phyloP scores from a whole-genome alignment of 2,113 vertebrate genomes.

The Genyomyrus donnyi region DNA sequence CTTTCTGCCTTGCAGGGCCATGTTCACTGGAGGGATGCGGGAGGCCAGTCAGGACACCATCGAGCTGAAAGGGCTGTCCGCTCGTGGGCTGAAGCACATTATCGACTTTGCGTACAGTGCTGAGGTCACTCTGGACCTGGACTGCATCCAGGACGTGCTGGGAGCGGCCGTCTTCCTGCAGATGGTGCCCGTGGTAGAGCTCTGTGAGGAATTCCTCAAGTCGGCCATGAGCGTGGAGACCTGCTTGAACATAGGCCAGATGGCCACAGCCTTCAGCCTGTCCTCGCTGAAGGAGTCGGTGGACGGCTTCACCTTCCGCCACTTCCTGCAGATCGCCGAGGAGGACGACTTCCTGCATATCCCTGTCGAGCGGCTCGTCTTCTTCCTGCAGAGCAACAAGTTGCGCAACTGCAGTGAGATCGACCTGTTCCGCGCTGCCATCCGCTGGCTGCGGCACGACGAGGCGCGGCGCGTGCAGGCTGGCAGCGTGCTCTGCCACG shows the following conservation, averaged over 20 bases:
- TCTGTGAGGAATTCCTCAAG: constrained; percentile 94
- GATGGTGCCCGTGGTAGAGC: constrained; percentile 91
- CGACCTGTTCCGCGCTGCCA: constrained; percentile 80
- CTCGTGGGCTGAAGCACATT: constrained; percentile 85
- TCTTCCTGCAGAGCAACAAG: constrained; percentile 94
- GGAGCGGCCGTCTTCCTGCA: constrained; percentile 95
- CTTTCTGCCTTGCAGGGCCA: constrained; percentile 69
- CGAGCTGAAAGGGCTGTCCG: constrained; percentile 85
- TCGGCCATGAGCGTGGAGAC: constrained; percentile 96
- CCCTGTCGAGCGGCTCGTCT: constrained; percentile 83
- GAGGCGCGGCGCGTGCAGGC: constrained; percentile 65
- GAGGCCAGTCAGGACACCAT: constrained; percentile 85
- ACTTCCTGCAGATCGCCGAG: constrained; percentile 90
- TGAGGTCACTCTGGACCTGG: constrained; percentile 87
- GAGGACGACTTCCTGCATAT: constrained; percentile 95
- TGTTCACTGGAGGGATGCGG: constrained; percentile 96
- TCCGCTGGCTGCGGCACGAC: constrained; percentile 84
- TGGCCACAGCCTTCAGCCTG: constrained; percentile 93
- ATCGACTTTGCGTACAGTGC: constrained; percentile 96
- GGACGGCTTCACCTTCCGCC: constrained; percentile 84
- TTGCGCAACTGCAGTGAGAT: constrained; percentile 87
- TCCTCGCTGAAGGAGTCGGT: constrained; percentile 88
- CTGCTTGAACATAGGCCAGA: constrained; percentile 91
- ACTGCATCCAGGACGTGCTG: constrained; percentile 93
- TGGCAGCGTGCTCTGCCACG: constrained; percentile 79